phyloP scores from a whole-genome alignment of 2,888 invertebrate species.

The Melolontha melolontha region DNA sequence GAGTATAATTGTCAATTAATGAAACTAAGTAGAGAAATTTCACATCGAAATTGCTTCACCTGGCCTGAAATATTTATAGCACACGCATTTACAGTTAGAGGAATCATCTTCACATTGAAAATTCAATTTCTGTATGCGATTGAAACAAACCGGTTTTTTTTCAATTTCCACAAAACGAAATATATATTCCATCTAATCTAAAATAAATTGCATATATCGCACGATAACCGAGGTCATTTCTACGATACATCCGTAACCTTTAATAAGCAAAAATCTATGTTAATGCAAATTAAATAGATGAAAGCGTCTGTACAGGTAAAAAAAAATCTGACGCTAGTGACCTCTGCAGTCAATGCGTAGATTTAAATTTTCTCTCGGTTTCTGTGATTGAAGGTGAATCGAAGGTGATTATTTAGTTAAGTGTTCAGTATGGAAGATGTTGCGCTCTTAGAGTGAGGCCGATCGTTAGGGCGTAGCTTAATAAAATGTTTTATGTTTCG shows the following conservation, averaged over 20 bases:
- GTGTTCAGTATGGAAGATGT: constrained; percentile 35
- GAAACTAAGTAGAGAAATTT: neutral
- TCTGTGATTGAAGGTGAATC: constrained; percentile 28
- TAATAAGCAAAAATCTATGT: constrained; percentile 4
- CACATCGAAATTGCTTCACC: neutral
- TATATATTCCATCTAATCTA: constrained; percentile 21
- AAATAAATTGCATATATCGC: constrained; percentile 22
- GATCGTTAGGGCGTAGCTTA: constrained; percentile 27
- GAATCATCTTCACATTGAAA: constrained; percentile 6
- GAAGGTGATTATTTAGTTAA: constrained; percentile 37
- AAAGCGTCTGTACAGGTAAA: constrained; percentile 10
- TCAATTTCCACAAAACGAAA: constrained; percentile 9
- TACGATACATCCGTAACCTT: constrained; percentile 29
- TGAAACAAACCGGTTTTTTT: constrained; percentile 1
- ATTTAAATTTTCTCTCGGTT: constrained; percentile 32
- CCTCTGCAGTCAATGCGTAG: constrained; percentile 30
- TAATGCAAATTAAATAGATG: constrained; percentile 38
- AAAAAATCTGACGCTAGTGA: constrained; percentile 12
- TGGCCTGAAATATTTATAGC: neutral
- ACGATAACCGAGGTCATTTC: constrained; percentile 16
- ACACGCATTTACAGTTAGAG: constrained; percentile 1
- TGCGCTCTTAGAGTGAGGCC: constrained; percentile 21
- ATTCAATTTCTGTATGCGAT: constrained; percentile 8
- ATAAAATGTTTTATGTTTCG: constrained; percentile 36
- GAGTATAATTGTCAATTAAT: constrained; percentile 4